Conservation (phyloP, 2,113 vertebrate species). For the Merops nubicus region DNA sequence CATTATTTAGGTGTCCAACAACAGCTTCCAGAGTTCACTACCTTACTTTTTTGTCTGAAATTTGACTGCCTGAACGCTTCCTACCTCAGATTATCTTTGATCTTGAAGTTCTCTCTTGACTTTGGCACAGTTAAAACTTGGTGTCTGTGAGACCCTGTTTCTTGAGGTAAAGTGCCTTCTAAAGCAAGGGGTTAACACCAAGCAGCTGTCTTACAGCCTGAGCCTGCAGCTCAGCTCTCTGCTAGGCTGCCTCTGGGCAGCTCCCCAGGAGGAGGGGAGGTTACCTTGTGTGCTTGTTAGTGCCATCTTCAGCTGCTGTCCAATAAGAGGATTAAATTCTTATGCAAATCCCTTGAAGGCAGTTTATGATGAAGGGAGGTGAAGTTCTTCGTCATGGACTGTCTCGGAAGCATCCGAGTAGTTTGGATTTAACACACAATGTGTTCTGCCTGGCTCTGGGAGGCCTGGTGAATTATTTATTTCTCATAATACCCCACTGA, state of each 20-base stretch:
- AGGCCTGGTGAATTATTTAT: not conserved
- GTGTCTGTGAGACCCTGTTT: not conserved
- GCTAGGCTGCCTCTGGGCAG: not conserved
- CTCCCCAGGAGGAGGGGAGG: not conserved
- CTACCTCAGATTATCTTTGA: not conserved
- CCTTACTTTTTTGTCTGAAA: not conserved
- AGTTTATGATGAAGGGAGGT: not conserved
- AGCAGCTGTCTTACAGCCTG: not conserved
- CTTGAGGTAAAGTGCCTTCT: not conserved
- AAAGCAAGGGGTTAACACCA: rapidly evolving
- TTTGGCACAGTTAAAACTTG: not conserved
- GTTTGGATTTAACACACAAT: not conserved
- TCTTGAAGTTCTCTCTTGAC: not conserved
- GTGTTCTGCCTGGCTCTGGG: rapidly evolving
- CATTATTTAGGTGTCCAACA: not conserved
- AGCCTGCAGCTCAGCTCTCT: not conserved
- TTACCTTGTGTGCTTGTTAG: not conserved
- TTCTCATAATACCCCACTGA: not conserved
- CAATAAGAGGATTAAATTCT: conserved; percentile 32
- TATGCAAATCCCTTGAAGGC: not conserved
- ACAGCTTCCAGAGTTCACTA: not conserved
- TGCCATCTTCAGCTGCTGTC: not conserved
- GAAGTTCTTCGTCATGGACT: not conserved
- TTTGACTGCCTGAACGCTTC: not conserved
- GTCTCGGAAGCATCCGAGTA: not conserved